A percentile compares a stretch with the other conserved stretches of the same genome.
Evolutionary conservation across 1,140 invertebrate genomes (phyloP).

Genomic region (Saxidomus purpurata): DNA sequence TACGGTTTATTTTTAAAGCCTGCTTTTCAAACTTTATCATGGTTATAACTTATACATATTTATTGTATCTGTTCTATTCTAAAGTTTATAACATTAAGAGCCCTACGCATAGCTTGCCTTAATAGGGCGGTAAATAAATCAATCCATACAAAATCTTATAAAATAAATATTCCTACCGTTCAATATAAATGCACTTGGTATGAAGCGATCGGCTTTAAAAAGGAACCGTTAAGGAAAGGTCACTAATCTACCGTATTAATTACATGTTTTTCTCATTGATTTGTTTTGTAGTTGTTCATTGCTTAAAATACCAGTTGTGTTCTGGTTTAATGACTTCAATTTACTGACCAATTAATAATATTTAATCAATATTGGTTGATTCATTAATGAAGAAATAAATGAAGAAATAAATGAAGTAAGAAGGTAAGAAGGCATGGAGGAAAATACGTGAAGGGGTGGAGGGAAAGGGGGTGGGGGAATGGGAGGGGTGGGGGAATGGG

Average conservation of each 20-base stretch:
- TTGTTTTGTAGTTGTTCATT: neutral
- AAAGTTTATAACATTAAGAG: conserved; percentile 12
- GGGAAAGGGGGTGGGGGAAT: too few relatives aligned
- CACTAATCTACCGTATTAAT: neutral
- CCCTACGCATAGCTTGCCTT: neutral
- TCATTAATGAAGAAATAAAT: too few relatives aligned
- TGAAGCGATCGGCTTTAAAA: neutral
- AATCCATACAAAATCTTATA: conserved; percentile 21
- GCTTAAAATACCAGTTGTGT: neutral
- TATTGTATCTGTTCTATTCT: neutral
- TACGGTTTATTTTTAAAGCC: neutral
- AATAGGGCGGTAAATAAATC: conserved; percentile 19
- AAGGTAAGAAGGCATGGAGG: too few relatives aligned
- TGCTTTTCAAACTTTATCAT: neutral
- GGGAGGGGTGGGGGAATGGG: too few relatives aligned
- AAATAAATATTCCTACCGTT: conserved; percentile 19
- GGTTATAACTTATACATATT: neutral
- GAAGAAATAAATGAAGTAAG: too few relatives aligned
- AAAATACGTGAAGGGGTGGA: too few relatives aligned
- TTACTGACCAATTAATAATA: neutral
- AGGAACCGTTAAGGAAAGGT: neutral
- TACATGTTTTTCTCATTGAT: neutral
- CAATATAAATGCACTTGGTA: conserved; percentile 10
- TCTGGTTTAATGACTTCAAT: too few relatives aligned
- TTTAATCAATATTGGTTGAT: neutral